Evolutionary conservation across 2,113 vertebrate species (phyloP), one percentile per base, ranked within the genome.

Genomic region (Pomatostomus ruficeps): DNA sequence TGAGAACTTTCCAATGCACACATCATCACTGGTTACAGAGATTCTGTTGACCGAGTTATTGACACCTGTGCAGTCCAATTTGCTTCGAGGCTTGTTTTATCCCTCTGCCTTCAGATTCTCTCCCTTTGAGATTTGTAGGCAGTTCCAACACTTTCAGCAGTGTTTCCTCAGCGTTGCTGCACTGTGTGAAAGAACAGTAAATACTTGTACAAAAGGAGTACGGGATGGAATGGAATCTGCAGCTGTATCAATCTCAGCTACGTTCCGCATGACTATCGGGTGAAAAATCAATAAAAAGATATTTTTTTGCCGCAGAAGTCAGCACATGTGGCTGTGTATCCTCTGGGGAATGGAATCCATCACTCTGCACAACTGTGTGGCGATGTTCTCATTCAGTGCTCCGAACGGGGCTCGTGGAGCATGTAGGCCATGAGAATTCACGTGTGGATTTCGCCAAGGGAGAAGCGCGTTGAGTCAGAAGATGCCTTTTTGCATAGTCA

Each of bases 401-500:
- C 46, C 51, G 31, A 93, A 76, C n/a, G 33, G 49, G 20, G 22
- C 74, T 80, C 48, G 25, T 59, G 24, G 74, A 40, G 28, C 1
- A 0, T 58, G 14, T 59, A 48, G 67, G 52, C 59, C 67, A 59
- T 63, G 48, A 67, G 81, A 79, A 95, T 88, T 94, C 91, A 66
- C 5, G 4, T 71, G 78, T 83, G 78, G 35, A 59, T 95, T 79
- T 88, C 78, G n/a, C 51, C n/a, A 24, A 74, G 87, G 81, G 87
- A 93, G 59, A 71, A 51, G 71, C 48, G 80, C 31, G 8, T 77
- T 83, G 78, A 86, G 72, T 83, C 85, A 85, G 58, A 94, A 73
- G 78, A 94, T 95, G 78, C 85, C 89, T 96, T 96, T 96, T 95
- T 95, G 85, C 89, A 48, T 67, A 94, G 78, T 95, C 93, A 71